Conservation (phyloP, 1,140 invertebrate species). For the Scaptodrosophila lebanonensis region DNA sequence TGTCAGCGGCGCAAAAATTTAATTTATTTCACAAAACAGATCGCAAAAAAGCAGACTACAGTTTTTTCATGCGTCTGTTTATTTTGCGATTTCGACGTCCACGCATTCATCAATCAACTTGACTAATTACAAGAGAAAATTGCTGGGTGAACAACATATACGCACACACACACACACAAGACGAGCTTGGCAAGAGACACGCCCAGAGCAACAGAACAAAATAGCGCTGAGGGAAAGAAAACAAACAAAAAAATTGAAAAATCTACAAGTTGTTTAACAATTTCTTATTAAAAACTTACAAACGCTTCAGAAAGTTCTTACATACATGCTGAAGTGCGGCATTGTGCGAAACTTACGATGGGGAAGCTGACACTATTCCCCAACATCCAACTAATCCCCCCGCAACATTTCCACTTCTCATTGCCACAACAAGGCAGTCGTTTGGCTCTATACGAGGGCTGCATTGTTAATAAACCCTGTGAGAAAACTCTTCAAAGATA, state of each 20-base stretch:
- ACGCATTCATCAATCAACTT: slow-evolving; percentile 66
- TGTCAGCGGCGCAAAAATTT: neutral
- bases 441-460: no score
- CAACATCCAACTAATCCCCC: no score
- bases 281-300: slow-evolving; percentile 71
- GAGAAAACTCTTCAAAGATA: no score
- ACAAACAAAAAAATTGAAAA: slow-evolving; percentile 22
- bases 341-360: no score
- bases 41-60: neutral
- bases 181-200: neutral
- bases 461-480: no score
- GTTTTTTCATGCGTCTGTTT: neutral
- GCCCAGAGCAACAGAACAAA: neutral
- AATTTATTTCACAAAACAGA: neutral
- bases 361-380: no score
- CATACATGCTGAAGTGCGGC: slow-evolving; percentile 44
- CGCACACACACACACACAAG: slow-evolving; percentile 1
- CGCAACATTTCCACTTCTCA: no score
- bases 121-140: slow-evolving; percentile 62
- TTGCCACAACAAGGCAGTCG: no score
- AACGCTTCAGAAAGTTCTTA: slow-evolving; percentile 50
- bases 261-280: slow-evolving; percentile 65
- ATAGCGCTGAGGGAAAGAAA: slow-evolving; percentile 10
- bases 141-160: slow-evolving; percentile 27
- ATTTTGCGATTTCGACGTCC: neutral